phyloP scores from a whole-genome alignment of 1,140 invertebrate species.

The Meloidogyne hapla region DNA sequence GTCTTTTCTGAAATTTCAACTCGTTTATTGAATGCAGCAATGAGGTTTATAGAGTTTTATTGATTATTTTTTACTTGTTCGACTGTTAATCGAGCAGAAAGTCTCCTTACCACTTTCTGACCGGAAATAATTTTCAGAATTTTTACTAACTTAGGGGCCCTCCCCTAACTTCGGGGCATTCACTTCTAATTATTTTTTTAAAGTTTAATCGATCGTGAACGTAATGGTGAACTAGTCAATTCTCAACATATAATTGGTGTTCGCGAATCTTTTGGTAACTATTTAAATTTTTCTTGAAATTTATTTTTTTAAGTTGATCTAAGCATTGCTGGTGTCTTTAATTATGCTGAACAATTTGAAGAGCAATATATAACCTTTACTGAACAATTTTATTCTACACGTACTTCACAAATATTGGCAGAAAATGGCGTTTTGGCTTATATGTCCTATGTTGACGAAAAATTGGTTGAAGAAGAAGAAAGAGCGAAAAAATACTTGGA shows the following conservation, averaged over 20 bases:
- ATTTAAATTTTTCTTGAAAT: constrained; percentile 15
- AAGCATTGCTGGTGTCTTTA: constrained; percentile 13
- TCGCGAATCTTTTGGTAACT: constrained; percentile 50
- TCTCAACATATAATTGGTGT: constrained; percentile 44
- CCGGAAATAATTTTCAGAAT: too few relatives aligned
- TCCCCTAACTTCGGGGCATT: too few relatives aligned
- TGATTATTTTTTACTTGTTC: too few relatives aligned
- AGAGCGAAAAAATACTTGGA: constrained; percentile 89
- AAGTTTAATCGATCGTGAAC: constrained; percentile 41
- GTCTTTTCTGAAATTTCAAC: constrained; percentile 43
- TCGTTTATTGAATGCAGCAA: constrained; percentile 42
- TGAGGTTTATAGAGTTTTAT: constrained; percentile 27
- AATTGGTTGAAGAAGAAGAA: constrained; percentile 89
- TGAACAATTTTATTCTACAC: constrained; percentile 43
- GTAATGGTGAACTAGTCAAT: constrained; percentile 46
- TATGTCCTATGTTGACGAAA: constrained; percentile 91
- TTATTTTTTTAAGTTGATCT: constrained; percentile 31
- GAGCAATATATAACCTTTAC: constrained; percentile 33
- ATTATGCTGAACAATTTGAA: constrained; percentile 47
- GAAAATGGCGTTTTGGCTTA: constrained; percentile 91
- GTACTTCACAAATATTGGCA: constrained; percentile 70
- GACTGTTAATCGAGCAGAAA: too few relatives aligned
- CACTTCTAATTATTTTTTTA: not conserved
- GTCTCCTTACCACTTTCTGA: too few relatives aligned
- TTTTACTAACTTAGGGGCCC: too few relatives aligned